Evolutionary conservation across 2,113 vertebrate species (phyloP).

Genomic region (Microtus montanus): DNA sequence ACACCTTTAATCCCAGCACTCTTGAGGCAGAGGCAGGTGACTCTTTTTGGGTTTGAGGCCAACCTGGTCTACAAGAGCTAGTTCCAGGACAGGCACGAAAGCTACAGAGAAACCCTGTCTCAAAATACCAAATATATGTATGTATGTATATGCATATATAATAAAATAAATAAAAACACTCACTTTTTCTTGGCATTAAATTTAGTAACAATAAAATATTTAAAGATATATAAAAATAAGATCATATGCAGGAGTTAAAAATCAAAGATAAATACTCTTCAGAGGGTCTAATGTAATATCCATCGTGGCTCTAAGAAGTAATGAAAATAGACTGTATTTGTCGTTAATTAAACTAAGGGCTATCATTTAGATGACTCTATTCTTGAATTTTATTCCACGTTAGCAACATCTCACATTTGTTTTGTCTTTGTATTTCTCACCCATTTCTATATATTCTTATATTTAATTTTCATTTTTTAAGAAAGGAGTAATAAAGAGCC

Average conservation of each 20-base stretch:
- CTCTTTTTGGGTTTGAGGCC: no score
- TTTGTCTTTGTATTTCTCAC: background rate
- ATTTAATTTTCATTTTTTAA: background rate
- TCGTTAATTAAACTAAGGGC: background rate
- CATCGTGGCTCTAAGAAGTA: background rate
- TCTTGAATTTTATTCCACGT: slow-evolving; percentile 11
- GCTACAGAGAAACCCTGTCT: no score
- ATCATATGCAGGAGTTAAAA: background rate
- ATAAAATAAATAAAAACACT: slow-evolving; percentile 3
- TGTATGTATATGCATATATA: no score
- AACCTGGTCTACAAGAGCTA: no score
- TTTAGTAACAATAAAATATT: background rate
- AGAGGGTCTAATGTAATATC: background rate
- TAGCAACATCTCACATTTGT: background rate
- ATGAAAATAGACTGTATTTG: background rate
- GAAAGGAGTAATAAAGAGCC: background rate
- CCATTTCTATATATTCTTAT: background rate
- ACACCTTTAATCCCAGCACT: no score
- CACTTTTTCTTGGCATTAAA: background rate
- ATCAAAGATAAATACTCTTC: background rate
- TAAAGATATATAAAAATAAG: background rate
- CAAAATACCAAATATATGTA: no score
- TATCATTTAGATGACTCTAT: background rate
- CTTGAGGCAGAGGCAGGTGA: no score
- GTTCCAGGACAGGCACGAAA: no score